Percentiles rank a stretch among this genome's conserved stretches.
phyloP scores from a whole-genome alignment of 2,797 vertebrate species.

The Hypotaenidia okinawae region DNA sequence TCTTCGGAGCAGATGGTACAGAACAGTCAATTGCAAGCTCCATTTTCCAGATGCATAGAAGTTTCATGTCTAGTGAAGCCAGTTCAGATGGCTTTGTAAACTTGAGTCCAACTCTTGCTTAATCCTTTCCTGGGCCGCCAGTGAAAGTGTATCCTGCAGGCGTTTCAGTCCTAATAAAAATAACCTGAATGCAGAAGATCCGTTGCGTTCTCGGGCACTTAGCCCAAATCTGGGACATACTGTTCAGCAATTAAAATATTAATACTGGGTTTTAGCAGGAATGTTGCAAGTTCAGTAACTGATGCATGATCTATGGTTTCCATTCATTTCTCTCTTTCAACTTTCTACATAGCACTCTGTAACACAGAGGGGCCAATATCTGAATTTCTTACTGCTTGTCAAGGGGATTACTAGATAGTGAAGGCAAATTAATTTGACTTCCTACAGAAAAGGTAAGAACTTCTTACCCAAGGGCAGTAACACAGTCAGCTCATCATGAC shows the following conservation, averaged over 20 bases:
- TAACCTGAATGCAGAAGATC: not conserved
- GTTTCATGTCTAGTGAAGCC: conserved; percentile 74
- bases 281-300: not conserved
- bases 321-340: not conserved
- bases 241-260: conserved; percentile 18
- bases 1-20: conserved; percentile 81
- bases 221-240: not conserved
- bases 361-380: not conserved
- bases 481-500: conserved; percentile 43
- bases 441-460: conserved; percentile 58
- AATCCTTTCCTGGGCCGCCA: conserved; percentile 21
- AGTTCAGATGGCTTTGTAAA: conserved; percentile 72
- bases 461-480: conserved; percentile 34
- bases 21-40: conserved; percentile 72
- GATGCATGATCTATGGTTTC: not conserved
- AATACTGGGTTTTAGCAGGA: not conserved
- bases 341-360: not conserved
- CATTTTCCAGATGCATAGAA: conserved; percentile 78
- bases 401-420: conserved; percentile 45
- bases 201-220: not conserved
- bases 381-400: conserved; percentile 43
- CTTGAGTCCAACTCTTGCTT: conserved; percentile 58
- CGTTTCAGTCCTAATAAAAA: not conserved
- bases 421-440: conserved; percentile 62
- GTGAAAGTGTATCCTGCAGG: not conserved